Evolutionary conservation across 2,113 vertebrate genomes (phyloP).

Genomic region (Gasterosteus aculeatus): DNA sequence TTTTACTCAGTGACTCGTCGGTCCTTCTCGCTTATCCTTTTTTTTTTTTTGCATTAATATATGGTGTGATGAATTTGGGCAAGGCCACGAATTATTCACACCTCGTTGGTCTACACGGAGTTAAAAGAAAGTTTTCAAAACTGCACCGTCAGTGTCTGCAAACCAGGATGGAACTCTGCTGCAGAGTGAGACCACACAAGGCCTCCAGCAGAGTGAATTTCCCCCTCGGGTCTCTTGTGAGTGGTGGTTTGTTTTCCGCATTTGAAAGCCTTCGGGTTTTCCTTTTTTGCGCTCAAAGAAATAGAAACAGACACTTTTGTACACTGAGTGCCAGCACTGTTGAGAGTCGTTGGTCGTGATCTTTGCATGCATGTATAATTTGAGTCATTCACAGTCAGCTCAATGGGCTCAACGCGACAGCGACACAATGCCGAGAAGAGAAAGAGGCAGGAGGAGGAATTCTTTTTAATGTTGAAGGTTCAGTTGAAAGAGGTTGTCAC

Average conservation of each 20-base stretch:
- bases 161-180: constrained; percentile 21
- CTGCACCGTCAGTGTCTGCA: constrained; percentile 18
- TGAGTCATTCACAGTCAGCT: constrained; percentile 10
- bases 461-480: constrained; percentile 9
- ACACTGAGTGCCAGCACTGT: not conserved
- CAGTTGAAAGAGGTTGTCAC: constrained; percentile 29
- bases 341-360: not conserved
- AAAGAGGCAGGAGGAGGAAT: constrained; percentile 4
- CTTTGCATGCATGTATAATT: constrained; percentile 19
- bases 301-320: constrained; percentile 22
- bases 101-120: not conserved
- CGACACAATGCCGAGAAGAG: constrained; percentile 18
- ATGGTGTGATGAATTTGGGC: not conserved
- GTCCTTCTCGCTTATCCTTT: not conserved
- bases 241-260: constrained; percentile 17
- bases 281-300: constrained; percentile 28
- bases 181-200: constrained; percentile 25
- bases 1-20: not conserved
- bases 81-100: not conserved
- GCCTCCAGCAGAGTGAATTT: constrained; percentile 38
- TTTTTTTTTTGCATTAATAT: not conserved
- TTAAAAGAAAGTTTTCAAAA: constrained; percentile 11
- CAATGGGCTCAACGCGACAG: not conserved
- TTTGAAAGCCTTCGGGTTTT: constrained; percentile 39
- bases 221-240: constrained; percentile 34